phyloP scores from a whole-genome alignment of 2,113 vertebrate species.

The Morone chrysops region DNA sequence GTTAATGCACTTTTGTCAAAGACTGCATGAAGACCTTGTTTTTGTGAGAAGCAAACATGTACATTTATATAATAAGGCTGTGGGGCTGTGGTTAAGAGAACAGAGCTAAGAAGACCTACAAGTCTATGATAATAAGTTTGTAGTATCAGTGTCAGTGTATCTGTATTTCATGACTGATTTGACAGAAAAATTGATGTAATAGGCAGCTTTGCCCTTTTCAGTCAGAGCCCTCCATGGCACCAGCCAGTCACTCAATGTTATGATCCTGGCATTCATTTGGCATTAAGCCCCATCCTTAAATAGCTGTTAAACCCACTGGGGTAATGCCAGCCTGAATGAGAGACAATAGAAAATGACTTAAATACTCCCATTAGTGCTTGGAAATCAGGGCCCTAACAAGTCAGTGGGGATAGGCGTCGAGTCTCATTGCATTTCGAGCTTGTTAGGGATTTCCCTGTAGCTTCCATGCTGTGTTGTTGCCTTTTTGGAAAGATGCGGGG shows the following conservation, averaged over 20 bases:
- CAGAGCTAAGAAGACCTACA: not conserved
- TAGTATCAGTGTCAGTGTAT: conserved; percentile 39
- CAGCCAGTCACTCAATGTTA: conserved; percentile 76
- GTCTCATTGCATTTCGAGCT: conserved; percentile 81
- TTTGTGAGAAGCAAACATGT: conserved; percentile 17
- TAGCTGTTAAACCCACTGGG: conserved; percentile 72
- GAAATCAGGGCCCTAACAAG: conserved; percentile 83
- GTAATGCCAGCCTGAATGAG: conserved; percentile 71
- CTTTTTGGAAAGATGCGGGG: conserved; percentile 66
- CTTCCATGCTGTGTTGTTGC: conserved; percentile 76
- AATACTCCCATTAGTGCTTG: conserved; percentile 79
- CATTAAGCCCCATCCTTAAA: conserved; percentile 73
- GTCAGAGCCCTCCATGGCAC: conserved; percentile 61
- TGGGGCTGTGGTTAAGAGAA: not conserved
- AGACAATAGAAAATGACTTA: conserved; percentile 83
- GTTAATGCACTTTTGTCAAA: conserved; percentile 2
- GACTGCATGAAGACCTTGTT: conserved; percentile 16
- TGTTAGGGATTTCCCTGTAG: conserved; percentile 77
- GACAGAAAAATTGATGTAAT: conserved; percentile 74
- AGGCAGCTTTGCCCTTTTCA: conserved; percentile 78
- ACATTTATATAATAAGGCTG: conserved; percentile 12
- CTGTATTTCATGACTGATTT: conserved; percentile 66
- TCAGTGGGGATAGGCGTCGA: conserved; percentile 75
- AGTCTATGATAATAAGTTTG: conserved; percentile 30
- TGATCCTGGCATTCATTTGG: conserved; percentile 77